A percentile compares a stretch with the other conserved stretches of the same genome.
phyloP scores from a whole-genome alignment of 2,888 invertebrate species.

The Parnassius smintheus region DNA sequence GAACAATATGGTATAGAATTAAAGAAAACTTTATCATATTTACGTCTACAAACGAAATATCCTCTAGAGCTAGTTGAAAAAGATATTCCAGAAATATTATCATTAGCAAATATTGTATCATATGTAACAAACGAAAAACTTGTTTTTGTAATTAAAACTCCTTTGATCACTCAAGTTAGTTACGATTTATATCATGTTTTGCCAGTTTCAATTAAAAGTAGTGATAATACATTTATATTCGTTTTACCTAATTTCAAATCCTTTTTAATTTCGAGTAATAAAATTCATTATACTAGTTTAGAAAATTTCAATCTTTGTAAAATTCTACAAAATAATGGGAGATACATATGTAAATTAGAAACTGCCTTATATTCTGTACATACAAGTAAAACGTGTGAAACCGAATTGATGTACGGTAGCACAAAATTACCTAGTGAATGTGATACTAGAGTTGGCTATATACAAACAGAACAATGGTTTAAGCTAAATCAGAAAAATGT shows the following conservation, averaged over 20 bases:
- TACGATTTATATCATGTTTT: too few relatives aligned
- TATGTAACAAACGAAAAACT: too few relatives aligned
- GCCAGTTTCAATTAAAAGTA: too few relatives aligned
- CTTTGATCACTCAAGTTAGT: too few relatives aligned
- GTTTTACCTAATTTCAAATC: slow-evolving; percentile 32
- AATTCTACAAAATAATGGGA: slow-evolving; percentile 14
- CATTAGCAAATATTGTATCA: too few relatives aligned
- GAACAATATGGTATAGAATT: slow-evolving; percentile 2
- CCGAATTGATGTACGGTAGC: slow-evolving; percentile 29
- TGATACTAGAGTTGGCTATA: slow-evolving; percentile 26
- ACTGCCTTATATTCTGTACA: slow-evolving; percentile 30
- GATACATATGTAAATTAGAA: slow-evolving; percentile 30
- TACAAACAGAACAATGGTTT: too few relatives aligned
- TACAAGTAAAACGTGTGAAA: slow-evolving; percentile 32
- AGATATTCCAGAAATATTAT: too few relatives aligned
- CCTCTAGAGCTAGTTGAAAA: too few relatives aligned
- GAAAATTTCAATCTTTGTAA: slow-evolving; percentile 29
- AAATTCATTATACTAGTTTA: slow-evolving; percentile 27
- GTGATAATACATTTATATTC: slow-evolving; percentile 24
- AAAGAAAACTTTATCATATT: slow-evolving; percentile 3
- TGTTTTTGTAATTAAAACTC: neutral
- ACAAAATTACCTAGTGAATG: slow-evolving; percentile 28
- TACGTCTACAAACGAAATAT: neutral
- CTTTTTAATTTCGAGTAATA: slow-evolving; percentile 28
- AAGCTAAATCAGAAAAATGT: too few relatives aligned